Conservation (phyloP, 1,140 invertebrate species). For the Glossosoma conforme region DNA sequence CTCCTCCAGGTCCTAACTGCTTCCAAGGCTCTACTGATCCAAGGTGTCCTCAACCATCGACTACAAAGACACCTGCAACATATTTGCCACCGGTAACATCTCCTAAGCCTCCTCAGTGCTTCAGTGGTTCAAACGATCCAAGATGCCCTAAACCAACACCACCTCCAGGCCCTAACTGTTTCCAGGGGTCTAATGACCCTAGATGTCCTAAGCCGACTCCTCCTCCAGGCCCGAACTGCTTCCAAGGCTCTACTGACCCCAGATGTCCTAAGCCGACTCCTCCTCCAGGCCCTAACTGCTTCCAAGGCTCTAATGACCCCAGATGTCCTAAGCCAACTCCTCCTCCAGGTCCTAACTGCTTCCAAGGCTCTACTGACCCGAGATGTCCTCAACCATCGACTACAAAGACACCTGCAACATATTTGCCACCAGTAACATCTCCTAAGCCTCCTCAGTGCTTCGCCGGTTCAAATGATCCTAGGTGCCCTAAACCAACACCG, state of each 20-base stretch:
- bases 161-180: too few relatives aligned
- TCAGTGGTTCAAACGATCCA: constrained; percentile 25
- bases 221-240: constrained; percentile 30
- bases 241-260: constrained; percentile 35
- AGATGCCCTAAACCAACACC: constrained; percentile 9
- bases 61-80: constrained; percentile 37
- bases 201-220: constrained; percentile 37
- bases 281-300: constrained; percentile 26
- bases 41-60: constrained; percentile 36
- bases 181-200: constrained; percentile 42
- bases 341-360: constrained; percentile 32
- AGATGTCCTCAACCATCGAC: constrained; percentile 32
- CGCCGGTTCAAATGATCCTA: constrained; percentile 28
- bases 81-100: constrained; percentile 34
- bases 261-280: constrained; percentile 26
- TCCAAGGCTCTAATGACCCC: constrained; percentile 37
- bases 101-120: constrained; percentile 34
- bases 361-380: constrained; percentile 41
- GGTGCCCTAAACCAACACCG: constrained; percentile 31
- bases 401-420: background rate
- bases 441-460: constrained; percentile 26
- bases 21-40: constrained; percentile 45
- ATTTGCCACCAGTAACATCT: constrained; percentile 20
- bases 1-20: constrained; percentile 32
- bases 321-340: constrained; percentile 37